Base-by-base conservation (phyloP, 2,888 invertebrate genomes). In the Pediacus dermestoides region DNA sequence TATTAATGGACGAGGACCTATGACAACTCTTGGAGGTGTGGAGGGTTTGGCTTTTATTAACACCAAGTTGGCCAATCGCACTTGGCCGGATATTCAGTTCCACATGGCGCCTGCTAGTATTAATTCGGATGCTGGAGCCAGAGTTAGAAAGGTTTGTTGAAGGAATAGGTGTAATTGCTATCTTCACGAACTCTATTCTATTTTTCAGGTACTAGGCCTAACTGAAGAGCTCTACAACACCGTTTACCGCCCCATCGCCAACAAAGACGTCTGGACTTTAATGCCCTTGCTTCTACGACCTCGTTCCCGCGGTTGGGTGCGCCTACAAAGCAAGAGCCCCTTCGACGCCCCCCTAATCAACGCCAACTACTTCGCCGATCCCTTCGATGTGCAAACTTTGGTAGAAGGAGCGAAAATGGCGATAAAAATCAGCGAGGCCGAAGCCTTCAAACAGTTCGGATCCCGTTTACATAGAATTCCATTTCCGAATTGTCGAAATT, bases 41-140 rank as follows among this genome's bases (percentile, higher is more conserved):
- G 92, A 92, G 70, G 90, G 88, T 0, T 71, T 91, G 34, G 91
- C 86, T 1, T 92, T 91, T 65, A 82, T 92, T 0, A 88, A 88
- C 52, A 90, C 92, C 0, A 83, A 81, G 44, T 87, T 81, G 53
- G 89, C 88, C 0, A 91, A 91, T 57, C 72, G 74, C 31, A 79
- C 84, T 1, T 88, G 87, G 79, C 92, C 92, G 0, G 92, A 93
- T 55, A 82, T 93, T 28, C 90, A 93, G 57, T 88, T 92, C 56
- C 92, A 93, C 60, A 91, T 93, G 84, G 90, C 91, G 1, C 91
- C 92, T 1, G 89, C 92, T 1, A 88, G 87, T 0, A 82, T 89
- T 23, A 84, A 84, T 39, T 88, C 88, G 0, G 89, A 89, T 59
- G 82, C 80, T 37, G 70, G 70, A 2, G 77, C 80, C 34, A 73